These are phyloP conservation scores for Drosophila simulans DNA, from an alignment of 1,140 invertebrate species.

Conservation along the genomic window DNA sequence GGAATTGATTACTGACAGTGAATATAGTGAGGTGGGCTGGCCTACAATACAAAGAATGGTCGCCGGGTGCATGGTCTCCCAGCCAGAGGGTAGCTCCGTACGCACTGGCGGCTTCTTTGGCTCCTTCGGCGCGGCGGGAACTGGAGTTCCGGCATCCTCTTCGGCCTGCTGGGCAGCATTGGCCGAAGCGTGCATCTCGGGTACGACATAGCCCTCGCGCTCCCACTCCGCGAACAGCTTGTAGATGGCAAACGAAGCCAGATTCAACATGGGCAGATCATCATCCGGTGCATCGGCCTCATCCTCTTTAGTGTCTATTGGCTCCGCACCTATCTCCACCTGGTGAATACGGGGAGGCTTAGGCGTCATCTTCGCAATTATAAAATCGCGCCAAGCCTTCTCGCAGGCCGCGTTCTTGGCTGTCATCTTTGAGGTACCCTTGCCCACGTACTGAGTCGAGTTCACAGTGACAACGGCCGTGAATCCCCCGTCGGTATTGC, in stretches of 20 bases:
- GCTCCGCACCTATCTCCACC: constrained; percentile 18
- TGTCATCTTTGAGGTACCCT: constrained; percentile 85
- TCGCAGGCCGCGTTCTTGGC: constrained; percentile 89
- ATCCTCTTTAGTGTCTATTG: constrained; percentile 54
- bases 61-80: constrained; percentile 88
- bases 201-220: constrained; percentile 88
- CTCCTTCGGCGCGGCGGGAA: constrained; percentile 56
- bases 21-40: neutral
- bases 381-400: constrained; percentile 89
- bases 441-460: constrained; percentile 75
- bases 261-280: constrained; percentile 90
- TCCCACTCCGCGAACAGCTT: constrained; percentile 92
- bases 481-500: constrained; percentile 72
- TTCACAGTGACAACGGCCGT: constrained; percentile 79
- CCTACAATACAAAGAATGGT: constrained; percentile 87
- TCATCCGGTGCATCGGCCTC: constrained; percentile 75
- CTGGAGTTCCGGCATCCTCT: constrained; percentile 43
- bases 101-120: constrained; percentile 84
- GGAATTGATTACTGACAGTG: neutral
- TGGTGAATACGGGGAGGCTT: constrained; percentile 42
- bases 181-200: constrained; percentile 80
- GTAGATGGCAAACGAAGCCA: constrained; percentile 90
- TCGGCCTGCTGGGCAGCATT: constrained; percentile 30
- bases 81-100: constrained; percentile 86
- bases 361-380: constrained; percentile 88